A percentile compares a stretch with the other conserved stretches of the same genome.
Evolutionary conservation across 1,140 invertebrate genomes (phyloP).

Genomic region (Drosophila jambulina): DNA sequence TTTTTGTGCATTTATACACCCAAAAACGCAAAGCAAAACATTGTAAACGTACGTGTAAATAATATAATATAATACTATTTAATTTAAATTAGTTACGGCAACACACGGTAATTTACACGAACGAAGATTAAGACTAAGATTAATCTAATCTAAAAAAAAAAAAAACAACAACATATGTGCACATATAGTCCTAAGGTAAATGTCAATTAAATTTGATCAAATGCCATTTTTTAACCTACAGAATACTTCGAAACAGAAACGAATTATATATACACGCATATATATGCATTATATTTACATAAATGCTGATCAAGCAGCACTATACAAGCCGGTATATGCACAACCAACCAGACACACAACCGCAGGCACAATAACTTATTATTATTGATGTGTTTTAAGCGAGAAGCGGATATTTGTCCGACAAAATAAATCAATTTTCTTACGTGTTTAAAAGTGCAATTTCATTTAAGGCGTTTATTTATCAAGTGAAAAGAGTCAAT

Average conservation of each 20-base stretch:
- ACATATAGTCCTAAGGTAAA: slow-evolving; percentile 56
- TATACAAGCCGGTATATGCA: slow-evolving; percentile 37
- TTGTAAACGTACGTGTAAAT: slow-evolving; percentile 36
- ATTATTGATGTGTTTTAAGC: slow-evolving; percentile 42
- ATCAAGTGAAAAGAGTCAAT: no score
- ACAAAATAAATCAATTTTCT: slow-evolving; percentile 44
- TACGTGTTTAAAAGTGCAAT: slow-evolving; percentile 37
- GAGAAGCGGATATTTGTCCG: slow-evolving; percentile 35
- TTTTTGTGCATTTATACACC: slow-evolving; percentile 27
- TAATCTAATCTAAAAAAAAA: slow-evolving; percentile 10
- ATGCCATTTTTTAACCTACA: slow-evolving; percentile 56
- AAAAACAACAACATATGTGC: slow-evolving; percentile 38
- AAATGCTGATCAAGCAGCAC: slow-evolving; percentile 16
- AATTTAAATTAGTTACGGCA: slow-evolving; percentile 26
- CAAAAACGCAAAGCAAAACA: slow-evolving; percentile 18
- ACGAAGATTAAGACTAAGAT: slow-evolving; percentile 14
- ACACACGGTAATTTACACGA: slow-evolving; percentile 29
- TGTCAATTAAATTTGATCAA: slow-evolving; percentile 58
- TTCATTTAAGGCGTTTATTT: neutral
- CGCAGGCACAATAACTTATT: slow-evolving; percentile 54
- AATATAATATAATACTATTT: slow-evolving; percentile 1
- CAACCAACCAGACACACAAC: slow-evolving; percentile 16
- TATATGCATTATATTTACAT: slow-evolving; percentile 31
- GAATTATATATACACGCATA: slow-evolving; percentile 24
- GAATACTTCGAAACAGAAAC: slow-evolving; percentile 36